Conservation (phyloP, 2,113 vertebrate genomes). For the Saimiri boliviensis region DNA sequence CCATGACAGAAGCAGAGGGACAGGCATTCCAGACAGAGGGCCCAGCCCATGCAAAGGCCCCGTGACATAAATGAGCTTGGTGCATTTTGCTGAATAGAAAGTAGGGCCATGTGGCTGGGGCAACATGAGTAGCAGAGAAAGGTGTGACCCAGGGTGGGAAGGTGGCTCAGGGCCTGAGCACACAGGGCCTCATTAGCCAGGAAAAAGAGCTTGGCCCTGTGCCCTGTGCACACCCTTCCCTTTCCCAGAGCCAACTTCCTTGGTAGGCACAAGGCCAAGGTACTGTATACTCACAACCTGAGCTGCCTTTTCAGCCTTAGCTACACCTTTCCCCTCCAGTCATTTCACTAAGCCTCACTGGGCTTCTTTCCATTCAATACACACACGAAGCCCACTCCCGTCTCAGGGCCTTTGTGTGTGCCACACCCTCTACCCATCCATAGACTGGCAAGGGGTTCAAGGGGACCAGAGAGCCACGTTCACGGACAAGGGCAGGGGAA, state of each 20-base stretch:
- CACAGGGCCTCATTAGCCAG: neutral
- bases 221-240: neutral
- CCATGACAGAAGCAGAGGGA: neutral
- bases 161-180: neutral
- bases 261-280: too few relatives aligned
- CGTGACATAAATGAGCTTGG: too few relatives aligned
- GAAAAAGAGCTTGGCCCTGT: neutral
- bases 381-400: neutral
- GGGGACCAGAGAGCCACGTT: too few relatives aligned
- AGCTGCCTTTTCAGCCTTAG: neutral
- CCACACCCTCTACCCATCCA: neutral
- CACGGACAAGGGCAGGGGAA: neutral
- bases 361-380: neutral
- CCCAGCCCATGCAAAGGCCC: neutral
- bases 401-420: neutral
- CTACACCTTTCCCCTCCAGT: fast-evolving
- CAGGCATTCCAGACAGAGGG: neutral
- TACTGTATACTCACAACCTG: neutral
- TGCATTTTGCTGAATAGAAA: neutral
- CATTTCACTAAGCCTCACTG: neutral
- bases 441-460: neutral
- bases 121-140: neutral
- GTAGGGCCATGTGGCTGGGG: neutral
- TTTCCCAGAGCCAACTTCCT: neutral
- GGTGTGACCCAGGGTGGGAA: neutral